Evolutionary conservation across 1,140 invertebrate genomes (phyloP), one percentile per base, ranked within the genome.

Genomic region (Drosophila subpulchrella): DNA sequence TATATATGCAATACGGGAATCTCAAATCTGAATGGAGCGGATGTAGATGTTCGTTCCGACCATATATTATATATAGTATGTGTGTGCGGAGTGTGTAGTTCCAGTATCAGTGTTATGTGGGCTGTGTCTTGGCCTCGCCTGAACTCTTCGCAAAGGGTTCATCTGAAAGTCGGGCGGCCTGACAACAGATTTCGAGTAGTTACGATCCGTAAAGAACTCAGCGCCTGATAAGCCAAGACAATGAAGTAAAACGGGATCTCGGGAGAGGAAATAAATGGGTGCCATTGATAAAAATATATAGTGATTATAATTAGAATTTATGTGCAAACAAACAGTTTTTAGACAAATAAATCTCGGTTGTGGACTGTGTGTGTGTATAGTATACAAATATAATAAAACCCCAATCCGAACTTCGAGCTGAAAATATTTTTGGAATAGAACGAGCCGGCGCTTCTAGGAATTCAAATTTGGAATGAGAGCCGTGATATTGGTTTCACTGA

Each of bases 21-120:
- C 65, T 80, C 50, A 71, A 88, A 89, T 89, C 84, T 89, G 76
- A 84, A 84, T 89, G 80, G 83, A 89, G 85, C 85, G 85, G 85
- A 90, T 90, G 85, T 90, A 85, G 85, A 90, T 90, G 85, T 90
- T 74, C 75, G 44, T 61, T 68, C 55, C 48, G 48, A 51, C 48
- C 15, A 34, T 34, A 51, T 34, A 59, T 56, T 34, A 51, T 34
- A 59, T 56, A 59, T 56, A 27, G 61, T 78, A 55, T 59, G 47
- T 30, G 32, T 50, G 24, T 53, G 24, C 42, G 20, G 62, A 13
- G 20, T 62, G 61, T 63, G 34, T 58, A 34, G 54, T 55, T 12
- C 30, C 50, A 63, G 44, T 72, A 78, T 70, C 73, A 61, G 41
- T 76, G 57, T 15, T 13, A 46, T 46, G 42, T 60, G 48, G 41